Base-by-base conservation (phyloP, 1,140 invertebrate genomes). In the Sipha flava region DNA sequence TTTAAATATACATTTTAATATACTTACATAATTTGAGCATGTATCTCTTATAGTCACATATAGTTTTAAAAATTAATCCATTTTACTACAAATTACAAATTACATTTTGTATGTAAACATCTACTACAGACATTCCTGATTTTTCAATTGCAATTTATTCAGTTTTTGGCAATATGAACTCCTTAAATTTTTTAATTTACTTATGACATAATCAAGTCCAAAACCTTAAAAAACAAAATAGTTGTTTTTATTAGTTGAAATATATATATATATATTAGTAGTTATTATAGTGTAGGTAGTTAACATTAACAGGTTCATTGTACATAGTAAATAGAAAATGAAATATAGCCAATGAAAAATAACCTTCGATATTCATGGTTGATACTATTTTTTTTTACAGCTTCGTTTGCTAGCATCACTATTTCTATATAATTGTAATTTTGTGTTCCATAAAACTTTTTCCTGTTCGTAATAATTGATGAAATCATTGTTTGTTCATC, bases 161-260 rank as follows among this genome's bases (percentile, higher is more conserved):
- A 79, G 43, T 43, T 79, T 52, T 43, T 79, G 77, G 54, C 77
- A 79, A 37, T 62, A 79, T 23, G 77, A 79, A 62, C 54, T 79
- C 47, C 73, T 62, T 52, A n/a, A 62, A 40, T 79, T 79, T 45
- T 79, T 62, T 21, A 62, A 79, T 26, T 79, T 79, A 34, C 49
- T 62, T 29, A 79, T 62, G 4, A 79, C 77, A 59, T 62, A 23
- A 21, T 79, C 54, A 5, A 52, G 77, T 62, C 77, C 54, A 40
- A 79, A 79, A 29, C 77, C 77, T 37, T 31, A 6, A 29, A 79
- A 21, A 21, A 52, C 16, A 21, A 52, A 52, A 52, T 52, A 21
- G 14, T 52, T n/a, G 14, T 52, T 52, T 52, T 52, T 18, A 52
- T 52, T 52, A 52, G 14, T 52, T 52, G 16, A 52, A 52, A 52